Conservation (phyloP, 2,797 vertebrate species). For the Nyctibius grandis region DNA sequence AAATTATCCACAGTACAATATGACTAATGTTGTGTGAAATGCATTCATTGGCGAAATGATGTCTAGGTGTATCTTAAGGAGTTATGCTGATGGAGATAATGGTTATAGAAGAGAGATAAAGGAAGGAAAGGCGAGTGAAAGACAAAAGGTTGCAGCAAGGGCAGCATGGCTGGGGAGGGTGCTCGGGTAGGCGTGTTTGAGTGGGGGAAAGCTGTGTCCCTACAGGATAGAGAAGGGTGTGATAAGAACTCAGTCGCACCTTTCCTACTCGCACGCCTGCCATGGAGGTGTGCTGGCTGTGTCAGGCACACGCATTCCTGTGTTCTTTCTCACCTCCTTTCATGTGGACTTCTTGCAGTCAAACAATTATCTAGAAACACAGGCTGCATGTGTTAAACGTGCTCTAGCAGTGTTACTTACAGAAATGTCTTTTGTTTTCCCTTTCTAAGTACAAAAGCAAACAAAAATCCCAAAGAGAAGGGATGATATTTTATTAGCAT, state of each 20-base stretch:
- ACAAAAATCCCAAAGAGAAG: not conserved
- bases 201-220: not conserved
- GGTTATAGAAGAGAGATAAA: conserved; percentile 42
- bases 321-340: not conserved
- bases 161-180: conserved; percentile 6
- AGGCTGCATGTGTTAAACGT: not conserved
- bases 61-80: conserved; percentile 60
- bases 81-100: conserved; percentile 60
- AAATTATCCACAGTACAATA: conserved; percentile 60
- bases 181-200: not conserved
- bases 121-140: conserved; percentile 27
- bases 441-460: not conserved
- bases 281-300: not conserved
- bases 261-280: not conserved
- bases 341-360: not conserved
- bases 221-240: not conserved
- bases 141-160: conserved; percentile 53
- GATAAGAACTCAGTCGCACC: not conserved
- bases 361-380: not conserved
- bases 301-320: not conserved
- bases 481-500: not conserved
- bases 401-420: not conserved
- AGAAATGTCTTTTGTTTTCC: not conserved
- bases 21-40: conserved; percentile 69
- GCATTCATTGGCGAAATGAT: conserved; percentile 51